Percentiles rank a stretch among this genome's conserved stretches.
Conservation (phyloP, 1,140 invertebrate species). For the Drosophila ohnishii region DNA sequence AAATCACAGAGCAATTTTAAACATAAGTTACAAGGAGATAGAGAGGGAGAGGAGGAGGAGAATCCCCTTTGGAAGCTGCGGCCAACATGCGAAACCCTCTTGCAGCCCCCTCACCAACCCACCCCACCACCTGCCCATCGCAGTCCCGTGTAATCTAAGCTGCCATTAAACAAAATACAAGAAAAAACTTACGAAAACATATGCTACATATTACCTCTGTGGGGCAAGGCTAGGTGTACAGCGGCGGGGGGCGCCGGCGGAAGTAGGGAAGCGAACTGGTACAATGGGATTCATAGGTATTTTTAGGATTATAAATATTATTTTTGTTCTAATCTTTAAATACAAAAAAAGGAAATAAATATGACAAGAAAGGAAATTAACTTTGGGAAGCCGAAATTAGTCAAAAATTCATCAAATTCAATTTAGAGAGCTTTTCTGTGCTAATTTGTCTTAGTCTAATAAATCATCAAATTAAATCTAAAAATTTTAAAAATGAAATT, state of each 20-base stretch:
- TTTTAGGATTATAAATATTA: not conserved
- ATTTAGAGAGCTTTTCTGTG: no score
- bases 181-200: conserved; percentile 81
- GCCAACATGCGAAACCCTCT: conserved; percentile 64
- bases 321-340: not conserved
- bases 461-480: no score
- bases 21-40: conserved; percentile 71
- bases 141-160: conserved; percentile 72
- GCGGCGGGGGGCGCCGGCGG: conserved; percentile 49
- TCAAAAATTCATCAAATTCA: no score
- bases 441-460: no score
- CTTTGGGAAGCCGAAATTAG: no score
- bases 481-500: no score
- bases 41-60: not conserved
- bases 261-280: conserved; percentile 17
- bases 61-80: conserved; percentile 57
- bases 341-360: not conserved
- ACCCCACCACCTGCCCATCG: conserved; percentile 38
- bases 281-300: not conserved
- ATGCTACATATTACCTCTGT: conserved; percentile 80
- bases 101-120: not conserved
- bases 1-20: conserved; percentile 81
- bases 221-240: conserved; percentile 24
- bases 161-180: conserved; percentile 82
- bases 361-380: no score